Evolutionary conservation across 53 echinoderm and acorn worm species (phyloP).

Genomic region (Astropecten irregularis): DNA sequence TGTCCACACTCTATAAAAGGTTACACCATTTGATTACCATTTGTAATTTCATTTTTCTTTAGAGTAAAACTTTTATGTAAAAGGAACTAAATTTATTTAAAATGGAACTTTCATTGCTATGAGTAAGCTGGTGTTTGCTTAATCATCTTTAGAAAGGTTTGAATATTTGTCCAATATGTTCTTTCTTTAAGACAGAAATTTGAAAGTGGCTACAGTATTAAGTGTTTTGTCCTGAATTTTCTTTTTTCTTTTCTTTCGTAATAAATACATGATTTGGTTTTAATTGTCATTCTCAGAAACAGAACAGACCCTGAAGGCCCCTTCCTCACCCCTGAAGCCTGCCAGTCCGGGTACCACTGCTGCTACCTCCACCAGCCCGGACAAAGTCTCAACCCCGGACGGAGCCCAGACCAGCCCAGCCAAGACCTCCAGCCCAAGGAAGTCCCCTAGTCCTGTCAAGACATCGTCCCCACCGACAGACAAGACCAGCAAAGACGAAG

Average conservation of each 20-base stretch:
- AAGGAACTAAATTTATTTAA: too few species aligned
- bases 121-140: too few species aligned
- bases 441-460: neutral
- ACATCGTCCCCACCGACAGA: neutral
- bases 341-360: neutral
- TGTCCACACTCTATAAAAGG: too few species aligned
- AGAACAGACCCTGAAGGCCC: conserved; percentile 24
- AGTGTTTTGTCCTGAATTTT: too few species aligned
- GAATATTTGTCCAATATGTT: neutral
- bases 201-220: too few species aligned
- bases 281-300: neutral
- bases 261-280: too few species aligned
- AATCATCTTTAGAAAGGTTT: too few species aligned
- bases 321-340: conserved; percentile 14
- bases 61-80: too few species aligned
- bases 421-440: neutral
- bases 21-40: too few species aligned
- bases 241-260: too few species aligned
- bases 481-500: neutral
- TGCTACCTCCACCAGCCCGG: conserved; percentile 1
- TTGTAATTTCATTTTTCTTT: too few species aligned
- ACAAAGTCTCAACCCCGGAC: conserved; percentile 1
- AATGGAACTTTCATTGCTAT: too few species aligned
- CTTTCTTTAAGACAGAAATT: neutral
- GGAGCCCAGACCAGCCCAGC: conserved; percentile 1